Conservation (phyloP, 2,888 invertebrate species). For the Cryptocephalus moraei region DNA sequence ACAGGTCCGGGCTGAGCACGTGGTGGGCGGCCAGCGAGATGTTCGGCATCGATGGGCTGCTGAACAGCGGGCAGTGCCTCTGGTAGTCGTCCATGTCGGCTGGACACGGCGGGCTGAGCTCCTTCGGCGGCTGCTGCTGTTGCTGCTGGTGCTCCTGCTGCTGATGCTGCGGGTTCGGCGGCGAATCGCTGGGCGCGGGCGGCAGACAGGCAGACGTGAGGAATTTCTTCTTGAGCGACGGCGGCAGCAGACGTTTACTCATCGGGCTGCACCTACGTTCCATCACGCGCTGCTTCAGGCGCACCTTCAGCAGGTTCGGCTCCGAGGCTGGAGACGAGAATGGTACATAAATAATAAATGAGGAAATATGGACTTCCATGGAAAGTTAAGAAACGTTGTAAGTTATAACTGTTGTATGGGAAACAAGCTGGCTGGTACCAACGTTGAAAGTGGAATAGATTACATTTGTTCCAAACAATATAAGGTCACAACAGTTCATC, state of each 20-base stretch:
- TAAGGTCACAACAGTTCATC: too few relatives aligned
- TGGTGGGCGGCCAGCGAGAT: constrained; percentile 63
- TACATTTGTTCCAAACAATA: too few relatives aligned
- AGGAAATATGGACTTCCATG: too few relatives aligned
- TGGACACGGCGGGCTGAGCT: constrained; percentile 46
- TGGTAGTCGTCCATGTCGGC: constrained; percentile 66
- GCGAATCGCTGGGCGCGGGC: constrained; percentile 55
- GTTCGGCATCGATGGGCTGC: constrained; percentile 94
- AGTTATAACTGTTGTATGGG: too few relatives aligned
- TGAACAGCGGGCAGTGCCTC: constrained; percentile 61
- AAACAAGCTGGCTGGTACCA: too few relatives aligned
- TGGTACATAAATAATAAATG: too few relatives aligned
- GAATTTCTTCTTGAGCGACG: constrained; percentile 64
- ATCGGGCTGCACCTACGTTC: constrained; percentile 90
- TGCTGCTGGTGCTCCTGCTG: background rate
- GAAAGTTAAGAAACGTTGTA: too few relatives aligned
- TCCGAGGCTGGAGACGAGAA: constrained; percentile 69
- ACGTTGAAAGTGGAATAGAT: too few relatives aligned
- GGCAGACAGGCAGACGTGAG: constrained; percentile 44
- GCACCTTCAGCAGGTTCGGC: constrained; percentile 91
- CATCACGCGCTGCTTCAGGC: constrained; percentile 89
- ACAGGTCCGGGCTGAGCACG: constrained; percentile 43
- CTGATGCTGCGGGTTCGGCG: constrained; percentile 31
- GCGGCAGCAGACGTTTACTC: constrained; percentile 62
- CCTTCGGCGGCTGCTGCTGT: constrained; percentile 31